A percentile compares a stretch with the other conserved stretches of the same genome.
Conservation (phyloP, 2,797 vertebrate genomes). For the Galago senegalensis region DNA sequence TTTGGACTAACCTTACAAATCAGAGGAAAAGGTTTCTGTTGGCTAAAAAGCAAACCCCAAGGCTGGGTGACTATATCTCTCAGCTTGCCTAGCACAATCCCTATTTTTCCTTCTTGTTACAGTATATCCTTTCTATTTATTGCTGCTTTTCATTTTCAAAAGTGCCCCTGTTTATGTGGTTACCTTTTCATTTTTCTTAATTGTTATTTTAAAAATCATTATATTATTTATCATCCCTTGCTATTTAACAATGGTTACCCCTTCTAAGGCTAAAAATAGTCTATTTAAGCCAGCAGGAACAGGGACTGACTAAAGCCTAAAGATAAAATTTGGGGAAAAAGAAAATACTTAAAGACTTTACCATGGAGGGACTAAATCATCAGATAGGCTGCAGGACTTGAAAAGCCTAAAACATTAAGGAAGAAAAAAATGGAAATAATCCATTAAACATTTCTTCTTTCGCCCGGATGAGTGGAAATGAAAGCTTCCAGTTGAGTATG, state of each 20-base stretch:
- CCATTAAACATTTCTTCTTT: conserved; percentile 59
- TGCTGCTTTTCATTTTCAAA: conserved; percentile 26
- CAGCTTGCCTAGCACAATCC: background rate
- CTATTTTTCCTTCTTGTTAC: background rate
- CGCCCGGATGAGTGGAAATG: conserved; percentile 77
- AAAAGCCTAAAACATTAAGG: conserved; percentile 37
- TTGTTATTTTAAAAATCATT: too few species aligned
- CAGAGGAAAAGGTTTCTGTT: background rate
- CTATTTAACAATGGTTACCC: background rate
- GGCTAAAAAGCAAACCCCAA: background rate
- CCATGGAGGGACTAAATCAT: background rate
- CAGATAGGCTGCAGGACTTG: conserved; percentile 44
- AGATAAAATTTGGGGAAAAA: background rate
- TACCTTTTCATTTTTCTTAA: background rate
- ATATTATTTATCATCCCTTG: too few species aligned
- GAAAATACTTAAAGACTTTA: background rate
- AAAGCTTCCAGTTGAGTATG: conserved; percentile 77
- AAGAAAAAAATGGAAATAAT: conserved; percentile 78
- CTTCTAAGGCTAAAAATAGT: conserved; percentile 2
- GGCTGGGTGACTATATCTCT: background rate
- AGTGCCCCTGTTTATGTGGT: background rate
- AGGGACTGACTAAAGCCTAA: conserved; percentile 40
- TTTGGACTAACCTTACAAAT: conserved; percentile 30
- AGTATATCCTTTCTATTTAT: conserved; percentile 17
- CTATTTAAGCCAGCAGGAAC: background rate